A percentile compares a stretch with the other conserved stretches of the same genome.
These are phyloP conservation scores for Oncorhynchus keta DNA, from an alignment of 2,113 vertebrate genomes.

Conservation along the genomic window DNA sequence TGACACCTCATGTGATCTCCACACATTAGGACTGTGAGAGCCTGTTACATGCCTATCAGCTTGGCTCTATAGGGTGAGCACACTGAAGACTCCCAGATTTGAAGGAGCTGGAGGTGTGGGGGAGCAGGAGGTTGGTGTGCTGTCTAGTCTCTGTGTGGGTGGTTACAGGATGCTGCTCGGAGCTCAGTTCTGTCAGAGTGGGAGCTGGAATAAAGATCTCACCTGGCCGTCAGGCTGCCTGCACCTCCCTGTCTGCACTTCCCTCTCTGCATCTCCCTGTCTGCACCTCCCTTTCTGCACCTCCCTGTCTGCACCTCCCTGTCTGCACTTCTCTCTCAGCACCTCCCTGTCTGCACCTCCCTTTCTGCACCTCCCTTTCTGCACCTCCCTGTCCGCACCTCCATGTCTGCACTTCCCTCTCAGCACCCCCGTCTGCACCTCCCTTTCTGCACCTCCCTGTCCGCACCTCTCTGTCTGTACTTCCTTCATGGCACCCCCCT, in stretches of 20 bases:
- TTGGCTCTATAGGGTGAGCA: constrained; percentile 23
- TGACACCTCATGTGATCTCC: constrained; percentile 1
- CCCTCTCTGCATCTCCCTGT: background rate
- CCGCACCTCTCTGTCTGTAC: no score
- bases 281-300: background rate
- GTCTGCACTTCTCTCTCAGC: fast-evolving
- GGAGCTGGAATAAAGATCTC: constrained; percentile 3
- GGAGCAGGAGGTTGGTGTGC: constrained; percentile 21
- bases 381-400: no score
- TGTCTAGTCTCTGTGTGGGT: constrained; percentile 2
- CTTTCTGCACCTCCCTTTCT: no score
- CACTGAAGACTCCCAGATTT: constrained; percentile 5
- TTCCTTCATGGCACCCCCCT: no score
- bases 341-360: no score
- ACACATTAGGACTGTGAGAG: constrained; percentile 12
- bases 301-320: no score
- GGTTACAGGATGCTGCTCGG: background rate
- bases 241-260: background rate
- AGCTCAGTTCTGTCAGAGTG: background rate
- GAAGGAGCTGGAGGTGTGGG: background rate
- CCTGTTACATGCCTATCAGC: background rate
- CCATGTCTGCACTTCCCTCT: no score
- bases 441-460: no score
- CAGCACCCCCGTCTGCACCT: no score
- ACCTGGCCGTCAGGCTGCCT: background rate